phyloP scores from a whole-genome alignment of 1,140 invertebrate species.

The Bombus breviceps region DNA sequence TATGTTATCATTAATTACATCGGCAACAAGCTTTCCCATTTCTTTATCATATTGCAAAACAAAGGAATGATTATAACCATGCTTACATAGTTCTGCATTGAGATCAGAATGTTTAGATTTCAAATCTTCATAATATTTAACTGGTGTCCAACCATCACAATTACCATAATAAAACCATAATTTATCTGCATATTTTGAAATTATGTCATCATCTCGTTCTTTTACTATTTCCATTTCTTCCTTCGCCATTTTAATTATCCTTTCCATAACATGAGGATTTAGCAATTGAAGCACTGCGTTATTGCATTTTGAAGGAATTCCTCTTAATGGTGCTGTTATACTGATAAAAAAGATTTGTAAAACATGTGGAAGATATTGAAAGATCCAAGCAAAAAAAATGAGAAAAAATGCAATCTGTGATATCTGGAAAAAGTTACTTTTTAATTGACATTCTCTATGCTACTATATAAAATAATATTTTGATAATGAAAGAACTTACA shows the following conservation, averaged over 20 bases:
- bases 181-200: conserved; percentile 83
- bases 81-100: conserved; percentile 86
- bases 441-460: neutral
- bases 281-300: conserved; percentile 83
- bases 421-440: conserved; percentile 50
- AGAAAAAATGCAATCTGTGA: conserved; percentile 83
- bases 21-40: conserved; percentile 85
- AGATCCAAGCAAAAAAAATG: conserved; percentile 84
- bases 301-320: conserved; percentile 78
- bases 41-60: conserved; percentile 85
- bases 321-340: conserved; percentile 81
- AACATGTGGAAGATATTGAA: conserved; percentile 84
- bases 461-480: conserved; percentile 5
- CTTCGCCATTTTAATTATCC: conserved; percentile 85
- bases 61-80: conserved; percentile 89
- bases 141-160: conserved; percentile 90
- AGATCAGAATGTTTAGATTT: conserved; percentile 84
- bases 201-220: conserved; percentile 84
- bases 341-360: conserved; percentile 82
- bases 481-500: conserved; percentile 70
- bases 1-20: conserved; percentile 82
- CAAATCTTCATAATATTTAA: conserved; percentile 86
- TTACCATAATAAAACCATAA: conserved; percentile 90
- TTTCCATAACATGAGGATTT: conserved; percentile 81
- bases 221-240: conserved; percentile 86